phyloP scores from a whole-genome alignment of 2,888 invertebrate species.

The Sminthurides aquaticus region DNA sequence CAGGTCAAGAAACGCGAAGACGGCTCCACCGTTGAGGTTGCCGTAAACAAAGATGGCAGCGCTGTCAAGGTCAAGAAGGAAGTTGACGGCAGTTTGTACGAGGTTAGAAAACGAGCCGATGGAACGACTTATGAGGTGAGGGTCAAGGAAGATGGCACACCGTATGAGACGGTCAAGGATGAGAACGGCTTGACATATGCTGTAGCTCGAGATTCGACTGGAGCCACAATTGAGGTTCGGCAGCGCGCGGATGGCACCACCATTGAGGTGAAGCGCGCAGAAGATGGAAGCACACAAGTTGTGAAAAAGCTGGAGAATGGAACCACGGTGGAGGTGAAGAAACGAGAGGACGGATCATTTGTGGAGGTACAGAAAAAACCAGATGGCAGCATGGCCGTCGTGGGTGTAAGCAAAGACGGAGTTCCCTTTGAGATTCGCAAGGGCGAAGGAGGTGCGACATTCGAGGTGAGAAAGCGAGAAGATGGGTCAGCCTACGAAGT shows the following conservation, averaged over 20 bases:
- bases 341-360: background rate
- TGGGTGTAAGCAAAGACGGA: background rate
- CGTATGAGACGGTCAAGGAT: constrained; percentile 11
- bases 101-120: constrained; percentile 15
- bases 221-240: constrained; percentile 5
- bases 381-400: background rate
- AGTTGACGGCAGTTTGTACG: constrained; percentile 9
- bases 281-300: background rate
- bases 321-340: background rate
- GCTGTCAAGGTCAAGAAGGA: background rate
- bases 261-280: background rate
- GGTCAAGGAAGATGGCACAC: constrained; percentile 11
- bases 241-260: constrained; percentile 7
- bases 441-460: background rate
- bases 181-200: constrained; percentile 12
- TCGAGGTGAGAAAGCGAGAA: background rate
- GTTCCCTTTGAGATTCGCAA: background rate
- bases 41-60: background rate
- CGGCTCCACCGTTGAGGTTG: background rate
- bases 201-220: constrained; percentile 1
- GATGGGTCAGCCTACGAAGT: constrained; percentile 2
- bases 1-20: background rate
- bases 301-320: background rate
- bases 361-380: constrained; percentile 9
- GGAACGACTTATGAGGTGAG: constrained; percentile 5